phyloP scores from a whole-genome alignment of 1,140 invertebrate genomes.

The Lethrus apterus region DNA sequence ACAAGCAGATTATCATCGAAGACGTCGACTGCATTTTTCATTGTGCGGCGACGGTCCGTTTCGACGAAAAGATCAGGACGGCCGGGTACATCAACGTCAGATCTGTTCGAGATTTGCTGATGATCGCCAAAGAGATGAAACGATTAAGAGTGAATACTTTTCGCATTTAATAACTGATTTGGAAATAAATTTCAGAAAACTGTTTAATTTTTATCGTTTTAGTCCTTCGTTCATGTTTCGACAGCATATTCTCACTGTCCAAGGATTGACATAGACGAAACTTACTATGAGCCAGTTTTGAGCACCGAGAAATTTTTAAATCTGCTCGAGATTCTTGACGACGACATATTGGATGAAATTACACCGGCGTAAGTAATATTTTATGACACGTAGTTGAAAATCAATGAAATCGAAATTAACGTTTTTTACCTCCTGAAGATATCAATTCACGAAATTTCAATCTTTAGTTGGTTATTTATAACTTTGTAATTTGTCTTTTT shows the following conservation, averaged over 20 bases:
- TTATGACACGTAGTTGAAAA: no score
- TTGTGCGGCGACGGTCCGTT: conserved; percentile 60
- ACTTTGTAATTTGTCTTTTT: background rate
- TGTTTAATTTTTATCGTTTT: conserved; percentile 21
- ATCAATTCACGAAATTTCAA: no score
- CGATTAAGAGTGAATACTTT: no score
- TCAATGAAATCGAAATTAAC: background rate
- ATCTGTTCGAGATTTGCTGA: conserved; percentile 54
- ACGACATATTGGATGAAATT: no score
- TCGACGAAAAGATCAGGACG: conserved; percentile 59
- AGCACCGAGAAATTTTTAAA: no score
- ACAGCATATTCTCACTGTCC: conserved; percentile 58
- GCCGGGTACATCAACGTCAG: conserved; percentile 63
- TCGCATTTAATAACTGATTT: no score
- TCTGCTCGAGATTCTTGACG: conserved; percentile 27
- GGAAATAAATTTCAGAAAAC: conserved; percentile 61
- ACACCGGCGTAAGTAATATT: conserved; percentile 48
- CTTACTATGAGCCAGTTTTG: no score
- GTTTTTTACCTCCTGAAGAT: no score
- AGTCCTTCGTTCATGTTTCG: conserved; percentile 56
- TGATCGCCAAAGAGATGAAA: conserved; percentile 58
- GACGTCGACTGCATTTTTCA: conserved; percentile 47
- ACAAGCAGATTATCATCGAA: background rate
- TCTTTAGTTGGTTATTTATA: no score
- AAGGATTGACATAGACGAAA: conserved; percentile 47